These are phyloP conservation scores for Odocoileus hemionus DNA, from an alignment of 2,113 vertebrate species.

Conservation along the genomic window DNA sequence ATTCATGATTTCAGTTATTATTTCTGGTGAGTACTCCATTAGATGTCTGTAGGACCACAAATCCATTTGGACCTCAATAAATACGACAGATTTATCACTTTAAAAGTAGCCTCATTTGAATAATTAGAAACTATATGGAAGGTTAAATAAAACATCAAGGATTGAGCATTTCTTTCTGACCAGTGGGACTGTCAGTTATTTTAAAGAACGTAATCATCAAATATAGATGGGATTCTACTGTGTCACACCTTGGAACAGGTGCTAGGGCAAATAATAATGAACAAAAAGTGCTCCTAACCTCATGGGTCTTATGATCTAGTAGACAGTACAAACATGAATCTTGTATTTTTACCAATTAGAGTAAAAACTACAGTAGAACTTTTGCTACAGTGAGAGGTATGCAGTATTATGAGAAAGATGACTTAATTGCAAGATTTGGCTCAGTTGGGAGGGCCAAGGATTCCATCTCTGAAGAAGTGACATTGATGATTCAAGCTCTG, in stretches of 20 bases:
- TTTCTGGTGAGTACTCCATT: constrained; percentile 1
- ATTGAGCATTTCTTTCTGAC: neutral
- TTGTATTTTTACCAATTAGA: neutral
- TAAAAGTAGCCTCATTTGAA: neutral
- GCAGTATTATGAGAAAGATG: neutral
- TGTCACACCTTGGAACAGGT: neutral
- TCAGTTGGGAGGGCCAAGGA: neutral
- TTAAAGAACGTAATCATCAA: neutral
- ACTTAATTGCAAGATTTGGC: neutral
- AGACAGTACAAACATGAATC: neutral
- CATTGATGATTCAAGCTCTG: neutral
- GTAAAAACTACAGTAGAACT: neutral
- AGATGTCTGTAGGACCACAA: neutral
- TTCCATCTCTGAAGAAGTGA: neutral
- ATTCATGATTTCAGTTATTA: constrained; percentile 5
- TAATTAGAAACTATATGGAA: constrained; percentile 5
- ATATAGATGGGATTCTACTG: neutral
- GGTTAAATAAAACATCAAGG: neutral
- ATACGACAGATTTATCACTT: neutral
- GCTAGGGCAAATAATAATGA: neutral
- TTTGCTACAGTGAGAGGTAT: neutral
- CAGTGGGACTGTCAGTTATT: neutral
- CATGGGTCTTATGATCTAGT: neutral
- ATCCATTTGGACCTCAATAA: neutral
- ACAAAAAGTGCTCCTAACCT: neutral